Conservation (phyloP, 1,140 invertebrate species). For the Drosophila ogumai region DNA sequence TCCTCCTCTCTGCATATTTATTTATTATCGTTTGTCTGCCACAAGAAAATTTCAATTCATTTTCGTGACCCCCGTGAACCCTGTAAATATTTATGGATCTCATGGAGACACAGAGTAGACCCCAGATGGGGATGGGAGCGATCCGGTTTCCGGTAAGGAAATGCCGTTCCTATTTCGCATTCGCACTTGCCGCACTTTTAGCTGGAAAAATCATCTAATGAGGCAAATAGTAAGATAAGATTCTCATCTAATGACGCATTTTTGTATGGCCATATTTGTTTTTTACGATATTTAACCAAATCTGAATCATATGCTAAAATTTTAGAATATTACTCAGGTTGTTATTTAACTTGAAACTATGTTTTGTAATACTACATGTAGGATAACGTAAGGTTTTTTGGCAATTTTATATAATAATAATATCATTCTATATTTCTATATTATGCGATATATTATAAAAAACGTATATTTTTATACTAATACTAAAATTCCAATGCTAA, state of each 20-base stretch:
- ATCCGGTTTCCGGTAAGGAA: constrained; percentile 24
- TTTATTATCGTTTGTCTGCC: constrained; percentile 77
- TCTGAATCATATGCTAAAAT: constrained; percentile 4
- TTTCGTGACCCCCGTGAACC: constrained; percentile 32
- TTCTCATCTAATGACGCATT: constrained; percentile 1
- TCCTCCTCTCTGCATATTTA: constrained; percentile 53
- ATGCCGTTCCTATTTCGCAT: constrained; percentile 36
- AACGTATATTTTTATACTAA: too few relatives aligned
- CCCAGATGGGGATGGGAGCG: constrained; percentile 16
- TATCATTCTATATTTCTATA: too few relatives aligned
- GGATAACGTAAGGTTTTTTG: too few relatives aligned
- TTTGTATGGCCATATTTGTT: neutral
- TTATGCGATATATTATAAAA: too few relatives aligned
- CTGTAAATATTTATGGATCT: constrained; percentile 73
- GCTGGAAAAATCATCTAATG: constrained; percentile 6
- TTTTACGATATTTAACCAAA: constrained; percentile 5
- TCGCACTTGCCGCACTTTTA: constrained; percentile 4
- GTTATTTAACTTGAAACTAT: neutral
- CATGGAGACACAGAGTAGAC: constrained; percentile 37
- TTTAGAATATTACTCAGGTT: neutral
- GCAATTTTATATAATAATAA: too few relatives aligned
- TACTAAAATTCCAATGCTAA: too few relatives aligned
- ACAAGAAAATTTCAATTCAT: constrained; percentile 48
- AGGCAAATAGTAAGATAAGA: constrained; percentile 24
- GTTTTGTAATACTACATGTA: too few relatives aligned